Evolutionary conservation across 1,140 invertebrate species (phyloP).

Genomic region (Tetragonula clypearis): DNA sequence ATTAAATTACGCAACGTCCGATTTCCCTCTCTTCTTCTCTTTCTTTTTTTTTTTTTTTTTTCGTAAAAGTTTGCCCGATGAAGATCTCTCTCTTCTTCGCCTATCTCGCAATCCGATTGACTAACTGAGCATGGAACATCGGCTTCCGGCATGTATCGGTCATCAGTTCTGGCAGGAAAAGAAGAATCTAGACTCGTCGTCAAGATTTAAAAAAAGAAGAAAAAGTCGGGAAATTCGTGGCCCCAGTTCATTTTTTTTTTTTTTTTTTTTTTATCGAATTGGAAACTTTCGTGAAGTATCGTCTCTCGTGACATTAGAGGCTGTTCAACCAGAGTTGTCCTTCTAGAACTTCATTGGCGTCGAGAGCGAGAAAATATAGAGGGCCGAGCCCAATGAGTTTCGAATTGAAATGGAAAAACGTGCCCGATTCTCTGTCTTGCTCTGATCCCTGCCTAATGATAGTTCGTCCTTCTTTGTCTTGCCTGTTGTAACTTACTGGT

Average conservation of each 20-base stretch:
- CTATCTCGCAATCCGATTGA: neutral
- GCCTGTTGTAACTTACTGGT: neutral
- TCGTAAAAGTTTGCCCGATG: neutral
- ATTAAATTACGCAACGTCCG: slow-evolving; percentile 36
- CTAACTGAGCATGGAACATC: slow-evolving; percentile 9
- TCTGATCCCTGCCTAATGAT: no score
- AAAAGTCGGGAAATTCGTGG: neutral
- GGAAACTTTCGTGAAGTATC: slow-evolving; percentile 17
- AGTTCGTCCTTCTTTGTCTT: neutral
- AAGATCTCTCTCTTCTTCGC: neutral
- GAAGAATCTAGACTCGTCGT: neutral
- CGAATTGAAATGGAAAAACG: neutral
- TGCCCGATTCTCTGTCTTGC: neutral
- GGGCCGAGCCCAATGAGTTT: neutral
- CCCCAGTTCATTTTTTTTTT: neutral
- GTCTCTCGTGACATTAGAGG: slow-evolving; percentile 8
- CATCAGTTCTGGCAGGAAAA: neutral
- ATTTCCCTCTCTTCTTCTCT: neutral
- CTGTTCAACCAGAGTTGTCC: slow-evolving; percentile 13
- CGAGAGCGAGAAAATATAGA: neutral
- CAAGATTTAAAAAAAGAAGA: neutral
- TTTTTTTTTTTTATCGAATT: slow-evolving; percentile 13
- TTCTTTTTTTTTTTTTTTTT: neutral
- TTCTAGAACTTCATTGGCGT: slow-evolving; percentile 1
- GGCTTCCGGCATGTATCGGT: slow-evolving; percentile 18